Percentiles rank a stretch among this genome's conserved stretches.
These are phyloP conservation scores for Drosophila ustulata DNA, from an alignment of 2,888 invertebrate genomes.

Conservation along the genomic window DNA sequence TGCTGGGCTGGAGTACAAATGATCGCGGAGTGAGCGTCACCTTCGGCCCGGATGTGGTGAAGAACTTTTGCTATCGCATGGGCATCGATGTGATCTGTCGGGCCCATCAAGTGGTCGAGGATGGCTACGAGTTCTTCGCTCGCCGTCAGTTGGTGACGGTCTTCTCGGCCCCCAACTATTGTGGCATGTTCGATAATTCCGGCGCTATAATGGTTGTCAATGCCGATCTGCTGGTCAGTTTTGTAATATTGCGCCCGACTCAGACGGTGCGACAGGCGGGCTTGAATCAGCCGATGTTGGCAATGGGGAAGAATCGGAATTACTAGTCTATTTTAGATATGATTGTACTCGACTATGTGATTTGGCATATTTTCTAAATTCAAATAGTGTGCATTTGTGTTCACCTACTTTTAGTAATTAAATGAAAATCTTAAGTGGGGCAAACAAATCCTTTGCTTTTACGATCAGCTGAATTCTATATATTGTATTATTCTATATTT, in stretches of 20 bases:
- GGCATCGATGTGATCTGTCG: conserved; percentile 99
- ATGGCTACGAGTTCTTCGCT: conserved; percentile 99
- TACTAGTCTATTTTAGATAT: conserved; percentile 23
- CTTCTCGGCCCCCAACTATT: conserved; percentile 97
- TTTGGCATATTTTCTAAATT: neutral
- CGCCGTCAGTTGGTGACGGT: conserved; percentile 97
- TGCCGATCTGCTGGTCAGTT: conserved; percentile 99
- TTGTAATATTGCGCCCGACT: conserved; percentile 94
- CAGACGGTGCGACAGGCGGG: conserved; percentile 11
- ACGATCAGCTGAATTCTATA: neutral
- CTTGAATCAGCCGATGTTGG: conserved; percentile 17
- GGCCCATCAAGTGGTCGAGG: conserved; percentile 99
- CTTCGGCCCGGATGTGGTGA: conserved; percentile 99
- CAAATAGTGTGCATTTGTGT: neutral
- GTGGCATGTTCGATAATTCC: conserved; percentile 94
- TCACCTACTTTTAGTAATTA: too few species aligned
- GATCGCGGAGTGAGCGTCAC: conserved; percentile 99
- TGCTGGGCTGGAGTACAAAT: conserved; percentile 99
- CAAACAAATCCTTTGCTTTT: too few species aligned
- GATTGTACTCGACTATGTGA: neutral
- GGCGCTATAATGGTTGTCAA: conserved; percentile 99
- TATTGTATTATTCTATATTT: too few species aligned
- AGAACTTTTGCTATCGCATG: conserved; percentile 99
- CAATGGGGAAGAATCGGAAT: conserved; percentile 49
- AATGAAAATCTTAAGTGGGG: neutral